Percentiles rank a stretch among this genome's conserved stretches.
phyloP scores from a whole-genome alignment of 2,888 invertebrate genomes.

The Furcula furcula region DNA sequence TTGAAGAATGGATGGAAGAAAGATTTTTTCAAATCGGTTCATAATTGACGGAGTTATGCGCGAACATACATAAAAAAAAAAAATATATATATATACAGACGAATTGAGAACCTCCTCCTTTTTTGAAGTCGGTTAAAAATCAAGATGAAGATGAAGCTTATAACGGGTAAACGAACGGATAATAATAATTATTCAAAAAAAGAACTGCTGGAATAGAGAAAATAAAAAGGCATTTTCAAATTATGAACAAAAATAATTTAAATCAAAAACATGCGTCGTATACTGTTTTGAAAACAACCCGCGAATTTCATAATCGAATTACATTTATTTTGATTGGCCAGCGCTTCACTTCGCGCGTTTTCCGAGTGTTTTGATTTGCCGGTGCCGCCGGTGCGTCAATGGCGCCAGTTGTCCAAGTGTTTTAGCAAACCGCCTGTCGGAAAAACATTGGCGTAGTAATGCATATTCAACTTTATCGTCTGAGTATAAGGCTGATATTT shows the following conservation, averaged over 20 bases:
- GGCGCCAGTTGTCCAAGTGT: slow-evolving; percentile 70
- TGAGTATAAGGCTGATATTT: slow-evolving; percentile 21
- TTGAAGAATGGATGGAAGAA: too few relatives aligned
- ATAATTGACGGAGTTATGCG: too few relatives aligned
- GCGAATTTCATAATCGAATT: slow-evolving; percentile 62
- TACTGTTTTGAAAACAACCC: slow-evolving; percentile 58
- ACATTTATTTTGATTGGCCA: slow-evolving; percentile 72
- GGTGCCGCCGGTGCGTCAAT: slow-evolving; percentile 56
- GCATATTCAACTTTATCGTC: slow-evolving; percentile 12
- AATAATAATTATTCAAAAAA: too few relatives aligned
- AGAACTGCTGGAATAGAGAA: too few relatives aligned
- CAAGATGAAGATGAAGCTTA: too few relatives aligned
- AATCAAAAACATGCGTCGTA: slow-evolving; percentile 16
- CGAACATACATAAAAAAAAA: too few relatives aligned
- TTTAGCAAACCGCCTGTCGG: slow-evolving; percentile 51
- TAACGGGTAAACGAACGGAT: too few relatives aligned
- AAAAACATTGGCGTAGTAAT: slow-evolving; percentile 14
- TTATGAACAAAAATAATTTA: too few relatives aligned
- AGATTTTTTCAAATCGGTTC: too few relatives aligned
- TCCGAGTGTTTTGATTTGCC: slow-evolving; percentile 71
- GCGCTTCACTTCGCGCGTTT: slow-evolving; percentile 50
- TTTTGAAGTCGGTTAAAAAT: too few relatives aligned
- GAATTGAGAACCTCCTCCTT: too few relatives aligned
- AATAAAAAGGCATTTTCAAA: neutral
- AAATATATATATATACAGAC: too few relatives aligned